Conservation (phyloP, 2,113 vertebrate genomes). For the Abramis brama region DNA sequence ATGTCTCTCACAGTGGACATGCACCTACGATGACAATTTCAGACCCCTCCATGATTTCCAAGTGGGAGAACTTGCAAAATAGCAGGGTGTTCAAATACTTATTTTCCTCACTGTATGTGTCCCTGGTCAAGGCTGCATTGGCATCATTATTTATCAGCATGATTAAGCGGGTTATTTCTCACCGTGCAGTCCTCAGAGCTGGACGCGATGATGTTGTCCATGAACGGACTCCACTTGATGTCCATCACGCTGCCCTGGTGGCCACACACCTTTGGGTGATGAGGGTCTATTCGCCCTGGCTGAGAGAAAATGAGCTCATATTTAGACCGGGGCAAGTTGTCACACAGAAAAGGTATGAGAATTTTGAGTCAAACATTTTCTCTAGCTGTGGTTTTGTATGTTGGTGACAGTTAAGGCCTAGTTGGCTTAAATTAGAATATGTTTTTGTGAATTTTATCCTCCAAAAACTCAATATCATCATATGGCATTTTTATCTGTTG, state of each 20-base stretch:
- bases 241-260: conserved; percentile 86
- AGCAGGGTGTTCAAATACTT: too few relatives aligned
- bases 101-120: too few relatives aligned
- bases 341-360: neutral
- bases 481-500: neutral
- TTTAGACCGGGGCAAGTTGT: neutral
- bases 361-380: neutral
- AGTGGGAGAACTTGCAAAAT: too few relatives aligned
- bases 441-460: neutral
- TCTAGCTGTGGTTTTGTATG: neutral
- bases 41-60: too few relatives aligned
- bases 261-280: conserved; percentile 84
- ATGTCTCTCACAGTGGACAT: too few relatives aligned
- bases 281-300: conserved; percentile 80
- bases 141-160: neutral
- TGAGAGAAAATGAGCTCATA: conserved; percentile 12
- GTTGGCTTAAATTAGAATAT: too few relatives aligned
- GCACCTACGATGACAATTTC: too few relatives aligned
- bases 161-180: conserved; percentile 58
- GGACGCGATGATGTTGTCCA: conserved; percentile 85
- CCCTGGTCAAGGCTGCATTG: conserved; percentile 2
- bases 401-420: neutral
- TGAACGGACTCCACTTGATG: conserved; percentile 89
- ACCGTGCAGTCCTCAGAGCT: conserved; percentile 87
- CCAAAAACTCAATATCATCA: neutral